Base-by-base conservation (phyloP, 2,797 vertebrate species). In the Pampus argenteus region DNA sequence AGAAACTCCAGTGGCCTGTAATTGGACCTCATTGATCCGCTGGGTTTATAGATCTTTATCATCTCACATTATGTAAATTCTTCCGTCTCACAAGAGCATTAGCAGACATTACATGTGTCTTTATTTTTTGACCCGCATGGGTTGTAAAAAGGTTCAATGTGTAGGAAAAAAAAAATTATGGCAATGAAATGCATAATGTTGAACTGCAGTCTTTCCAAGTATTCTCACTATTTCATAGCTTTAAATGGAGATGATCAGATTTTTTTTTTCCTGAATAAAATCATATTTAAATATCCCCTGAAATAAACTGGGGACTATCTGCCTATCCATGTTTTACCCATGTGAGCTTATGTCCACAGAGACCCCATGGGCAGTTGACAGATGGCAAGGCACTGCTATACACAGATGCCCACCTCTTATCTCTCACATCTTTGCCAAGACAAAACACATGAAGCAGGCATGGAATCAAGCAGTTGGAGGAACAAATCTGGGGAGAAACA, bases 11-110 rank as follows among this genome's bases (percentile, higher is more conserved):
- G 80, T 88, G 85, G 88, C 84, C 86, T 91, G 90, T 93, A 92
- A 93, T 92, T 92, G 92, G 88, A 90, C 90, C 86, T 86, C 90
- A 93, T 93, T 92, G 92, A 93, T 93, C 89, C 66, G 74, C 76
- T 80, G 83, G 80, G 76, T 88, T 88, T 89, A 91, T 91, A 89
- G 90, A 93, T 91, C 75, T 81, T 90, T 93, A 93, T 93, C 91
- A 86, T 86, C 62, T 85, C 76, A 81, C 87, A 89, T 90, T 92
- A 93, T 93, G 91, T 81, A 91, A 91, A 93, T 90, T 78, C 50
- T 36, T 81, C 72, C 57, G 11, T 76, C 86, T 83, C 65, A 31
- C 74, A 73, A 74, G 82, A 86, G 80, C 78, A 82, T 82, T 84
- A 76, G 70, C 52, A 80, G 68, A 83, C 81, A 82, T 83, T 61